Evolutionary conservation across 2,113 vertebrate genomes (phyloP).

Genomic region (Eclectus roratus): DNA sequence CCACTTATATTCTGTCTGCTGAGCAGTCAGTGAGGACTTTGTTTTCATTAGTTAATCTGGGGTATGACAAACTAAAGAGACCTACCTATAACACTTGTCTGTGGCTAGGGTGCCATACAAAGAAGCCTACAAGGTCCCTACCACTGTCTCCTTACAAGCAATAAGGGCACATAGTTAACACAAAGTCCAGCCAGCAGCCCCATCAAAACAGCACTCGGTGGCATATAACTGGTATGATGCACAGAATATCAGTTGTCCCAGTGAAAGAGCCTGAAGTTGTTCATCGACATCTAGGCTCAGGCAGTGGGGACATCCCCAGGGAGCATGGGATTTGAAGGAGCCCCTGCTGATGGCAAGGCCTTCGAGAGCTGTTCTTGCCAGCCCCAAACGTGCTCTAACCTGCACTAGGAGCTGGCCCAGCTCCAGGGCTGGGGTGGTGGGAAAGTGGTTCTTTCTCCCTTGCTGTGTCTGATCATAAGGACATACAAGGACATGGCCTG

Average conservation of each 20-base stretch:
- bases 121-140: neutral
- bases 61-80: neutral
- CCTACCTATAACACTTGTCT: rapidly evolving
- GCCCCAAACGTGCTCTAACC: neutral
- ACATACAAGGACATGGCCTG: neutral
- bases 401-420: neutral
- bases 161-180: neutral
- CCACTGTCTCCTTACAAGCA: neutral
- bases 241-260: neutral
- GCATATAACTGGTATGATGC: neutral
- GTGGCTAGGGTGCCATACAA: neutral
- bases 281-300: neutral
- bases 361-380: neutral
- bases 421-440: neutral
- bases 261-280: neutral
- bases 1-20: neutral
- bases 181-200: neutral
- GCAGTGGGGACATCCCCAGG: neutral
- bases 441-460: neutral
- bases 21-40: neutral
- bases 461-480: neutral
- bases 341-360: neutral
- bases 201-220: neutral
- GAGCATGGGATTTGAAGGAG: neutral
- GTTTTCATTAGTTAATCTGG: neutral